A percentile compares a stretch with the other conserved stretches of the same genome.
phyloP scores from a whole-genome alignment of 2,888 invertebrate species.

The Sericinus montela region DNA sequence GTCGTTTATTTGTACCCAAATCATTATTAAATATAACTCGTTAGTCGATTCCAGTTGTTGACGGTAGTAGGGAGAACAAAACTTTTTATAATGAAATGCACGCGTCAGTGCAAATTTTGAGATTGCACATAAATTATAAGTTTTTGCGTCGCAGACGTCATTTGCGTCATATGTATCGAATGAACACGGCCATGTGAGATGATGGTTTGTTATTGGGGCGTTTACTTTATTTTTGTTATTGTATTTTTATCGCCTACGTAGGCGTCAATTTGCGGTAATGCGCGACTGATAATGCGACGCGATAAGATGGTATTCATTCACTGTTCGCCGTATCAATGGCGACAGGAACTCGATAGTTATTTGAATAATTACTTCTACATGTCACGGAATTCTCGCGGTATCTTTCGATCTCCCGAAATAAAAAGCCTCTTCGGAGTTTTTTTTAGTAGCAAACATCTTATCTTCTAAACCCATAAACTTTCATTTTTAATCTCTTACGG shows the following conservation, averaged over 20 bases:
- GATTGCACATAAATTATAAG: background rate
- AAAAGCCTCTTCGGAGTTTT: no score
- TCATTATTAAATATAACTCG: no score
- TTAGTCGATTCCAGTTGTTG: no score
- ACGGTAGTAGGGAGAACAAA: no score
- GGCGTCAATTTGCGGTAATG: constrained; percentile 13
- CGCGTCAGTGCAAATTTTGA: no score
- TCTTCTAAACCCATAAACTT: no score
- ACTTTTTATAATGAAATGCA: no score
- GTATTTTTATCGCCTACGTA: constrained; percentile 13
- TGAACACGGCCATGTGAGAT: background rate
- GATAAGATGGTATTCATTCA: constrained; percentile 15
- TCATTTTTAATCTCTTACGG: no score
- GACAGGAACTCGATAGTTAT: constrained; percentile 17
- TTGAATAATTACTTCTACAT: constrained; percentile 3
- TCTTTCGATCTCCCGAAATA: no score
- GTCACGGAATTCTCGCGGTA: no score
- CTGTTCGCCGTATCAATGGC: constrained; percentile 9
- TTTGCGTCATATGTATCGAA: background rate
- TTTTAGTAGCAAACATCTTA: no score
- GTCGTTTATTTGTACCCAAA: no score
- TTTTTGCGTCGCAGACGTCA: background rate
- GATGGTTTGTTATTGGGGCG: constrained; percentile 6
- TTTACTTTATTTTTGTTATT: constrained; percentile 13
- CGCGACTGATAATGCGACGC: background rate